Conservation (phyloP, 2,888 invertebrate genomes). For the Lithosia quadra region DNA sequence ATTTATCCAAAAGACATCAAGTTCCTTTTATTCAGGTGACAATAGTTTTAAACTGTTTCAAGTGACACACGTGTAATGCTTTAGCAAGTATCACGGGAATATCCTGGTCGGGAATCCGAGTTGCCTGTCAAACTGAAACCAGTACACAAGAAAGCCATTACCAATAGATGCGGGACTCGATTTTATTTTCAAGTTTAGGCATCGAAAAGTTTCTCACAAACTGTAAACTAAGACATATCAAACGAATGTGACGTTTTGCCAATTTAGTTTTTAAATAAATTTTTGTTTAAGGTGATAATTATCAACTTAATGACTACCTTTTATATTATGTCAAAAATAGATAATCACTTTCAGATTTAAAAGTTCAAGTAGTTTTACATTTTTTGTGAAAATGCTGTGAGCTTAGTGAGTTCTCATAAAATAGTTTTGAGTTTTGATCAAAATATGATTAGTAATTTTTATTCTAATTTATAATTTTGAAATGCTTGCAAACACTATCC, state of each 20-base stretch:
- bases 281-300: background rate
- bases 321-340: background rate
- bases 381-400: background rate
- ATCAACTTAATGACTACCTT: background rate
- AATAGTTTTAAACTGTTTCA: constrained; percentile 54
- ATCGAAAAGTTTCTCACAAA: constrained; percentile 64
- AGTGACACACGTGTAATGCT: constrained; percentile 64
- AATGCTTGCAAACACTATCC: background rate
- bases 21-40: constrained; percentile 36
- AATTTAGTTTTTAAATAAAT: constrained; percentile 16
- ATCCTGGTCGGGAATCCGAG: constrained; percentile 67
- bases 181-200: constrained; percentile 74
- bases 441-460: background rate
- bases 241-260: constrained; percentile 23
- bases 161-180: constrained; percentile 65
- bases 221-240: constrained; percentile 44
- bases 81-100: constrained; percentile 66
- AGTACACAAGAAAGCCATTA: constrained; percentile 82
- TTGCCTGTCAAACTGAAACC: constrained; percentile 69
- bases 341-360: background rate
- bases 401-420: background rate
- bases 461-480: background rate
- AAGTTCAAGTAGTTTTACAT: background rate
- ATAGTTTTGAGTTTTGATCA: background rate
- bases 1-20: constrained; percentile 65